Evolutionary conservation across 2,797 vertebrate species (phyloP), one percentile per base, ranked within the genome.

Genomic region (Delichon dasypus): DNA sequence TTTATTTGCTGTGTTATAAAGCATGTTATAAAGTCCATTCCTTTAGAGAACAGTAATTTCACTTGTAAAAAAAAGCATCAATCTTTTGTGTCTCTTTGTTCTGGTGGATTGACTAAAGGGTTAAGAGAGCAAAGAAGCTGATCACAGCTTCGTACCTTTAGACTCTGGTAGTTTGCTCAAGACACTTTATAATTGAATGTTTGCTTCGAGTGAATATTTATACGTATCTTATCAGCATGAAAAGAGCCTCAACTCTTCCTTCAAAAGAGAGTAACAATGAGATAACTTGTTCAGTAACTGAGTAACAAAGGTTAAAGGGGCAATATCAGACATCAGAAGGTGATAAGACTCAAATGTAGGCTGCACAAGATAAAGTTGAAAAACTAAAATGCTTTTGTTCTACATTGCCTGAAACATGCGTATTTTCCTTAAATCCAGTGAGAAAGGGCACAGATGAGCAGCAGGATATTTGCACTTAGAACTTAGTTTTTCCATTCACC

Each of bases 181-280:
- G 95, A 95, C 77, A 67, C 89, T 97, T 97, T 91, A 90, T 83
- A 94, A 92, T 45, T 91, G 85, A 95, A 90, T 95, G 92, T 97
- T 97, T 97, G 95, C 95, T 92, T 86, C 67, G 50, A 95, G 94
- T 83, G 94, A 97, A 88, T 94, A 92, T 94, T 97, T 98, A 97
- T 97, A 90, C 96, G 75, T 95, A 92, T 95, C 96, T 98, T 98
- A 98, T 98, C 97, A 97, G 96, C 95, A 96, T 97, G 95, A 97
- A 98, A 97, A 97, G 94, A 97, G 96, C 97, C 97, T 97, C 96
- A 77, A 93, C 58, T 96, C 96, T 97, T 97, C 90, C 81, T 96
- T 97, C 81, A 65, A 71, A 96, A 83, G n/a, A 51, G 62, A 73
- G 55, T 95, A 95, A 97, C 95, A 97, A 95, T 91, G 94, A 96